Base-by-base conservation (phyloP, 2,797 vertebrate species). In the Pangasius larnaudii region DNA sequence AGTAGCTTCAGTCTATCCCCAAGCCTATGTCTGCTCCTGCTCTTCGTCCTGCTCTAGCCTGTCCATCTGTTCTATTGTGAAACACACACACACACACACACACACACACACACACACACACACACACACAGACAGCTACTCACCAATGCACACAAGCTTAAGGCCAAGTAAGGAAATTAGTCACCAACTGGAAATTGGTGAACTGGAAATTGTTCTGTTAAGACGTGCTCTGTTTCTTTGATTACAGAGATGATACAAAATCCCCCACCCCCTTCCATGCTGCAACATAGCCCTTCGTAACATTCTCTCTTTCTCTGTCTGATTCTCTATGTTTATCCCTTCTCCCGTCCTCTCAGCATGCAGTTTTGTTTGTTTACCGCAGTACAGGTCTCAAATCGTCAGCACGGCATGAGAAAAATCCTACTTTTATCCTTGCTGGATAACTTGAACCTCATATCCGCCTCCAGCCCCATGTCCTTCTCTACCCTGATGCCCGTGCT, bases 321-420 rank as follows among this genome's bases (percentile, higher is more conserved):
- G 27, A 71, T 65, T 75, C 82, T 42, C 30, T 74, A 22, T 86
- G 75, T 36, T 85, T 85, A 33, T n/a, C 42, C 42, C 33, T 27
- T 51, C 46, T 71, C 65, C 63, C 33, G 36, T 39, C 36, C 84
- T 88, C 88, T 88, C 88, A 56, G 81, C 86, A n/a, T 89, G 90
- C 87, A 67, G 86, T 74, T 90, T 83, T 88, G 87, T 89, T 90
- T 90, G 91, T 90, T 91, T 91, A 91, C 85, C 53, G 24, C 90
- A 87, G 56, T 65, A 85, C 72, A 69, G 80, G 89, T 74, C 58
- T 69, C 85, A 84, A 74, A 58, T 46, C 74, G 75, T 83, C 82
- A 75, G 85, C 89, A 36, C 88, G 59, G 91, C 78, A 42, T 53
- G 91, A 89, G 71, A 61, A 83, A 87, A 89, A 80, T 89, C 87